These are phyloP conservation scores for zebrafish (Danio rerio) DNA, from an alignment of 2,113 vertebrate genomes.

Conservation along the genomic window GRCz12tu NC_133184.1:46208001-46208500, in stretches of 20 bases:
- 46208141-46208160: constrained; percentile 13
- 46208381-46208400: no score
- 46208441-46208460: no score
- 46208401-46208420: no score
- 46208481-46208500: no score
- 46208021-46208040: background rate
- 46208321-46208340: no score
- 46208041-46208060: background rate
- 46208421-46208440: no score
- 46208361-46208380: no score
- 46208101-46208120: background rate
- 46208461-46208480: no score
- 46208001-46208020: background rate
- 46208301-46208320: background rate
- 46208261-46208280: constrained; percentile 10
- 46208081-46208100: constrained; percentile 21
- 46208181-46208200: background rate
- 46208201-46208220: background rate
- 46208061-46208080: background rate
- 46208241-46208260: background rate
- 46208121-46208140: background rate
- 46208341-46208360: no score
- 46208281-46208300: background rate
- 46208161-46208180: background rate
- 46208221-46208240: no score